Base-by-base conservation (phyloP, 2,797 vertebrate species). In the Pristis pectinata region DNA sequence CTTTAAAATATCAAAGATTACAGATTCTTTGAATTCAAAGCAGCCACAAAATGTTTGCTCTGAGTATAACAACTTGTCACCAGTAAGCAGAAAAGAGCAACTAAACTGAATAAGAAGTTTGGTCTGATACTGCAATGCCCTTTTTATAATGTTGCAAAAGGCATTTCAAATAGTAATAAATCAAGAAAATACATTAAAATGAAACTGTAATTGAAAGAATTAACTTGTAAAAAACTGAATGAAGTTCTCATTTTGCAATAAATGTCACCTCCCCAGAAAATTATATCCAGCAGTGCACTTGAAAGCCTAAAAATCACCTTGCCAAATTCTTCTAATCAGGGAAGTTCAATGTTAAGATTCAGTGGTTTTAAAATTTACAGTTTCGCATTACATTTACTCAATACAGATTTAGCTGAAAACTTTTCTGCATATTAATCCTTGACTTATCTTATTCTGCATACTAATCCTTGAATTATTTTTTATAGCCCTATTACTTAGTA, bases 1-100 rank as follows among this genome's bases (percentile, higher is more conserved):
- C 95, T 98, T 92, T 97, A 94, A 96, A 96, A 64, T 7, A 6
- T 7, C 9, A 67, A 53, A 15, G 11, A 49, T 72, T 49, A 70
- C 64, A 59, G 49, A 0, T 64, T 41, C 34, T 37, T 64, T 64
- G 91, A 19, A 64, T 91, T 89, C 59, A 64, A 91, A 41, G 22
- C n/a, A 44, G 59, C 10, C 64, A 67, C 59, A 64, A 7, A n/a
- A 22, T 0, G 6, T 61, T 64, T 89, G 17, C 17, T 89, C 34
- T n/a, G 64, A 89, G 61, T n/a, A n/a, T 37, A 89, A 61, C 87
- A 41, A 8, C 2, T 41, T 67, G 30, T 53, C 53, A n/a, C 27
- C 56, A 30, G 34, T 56, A 59, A 87, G 53, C 15, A 87, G 53
- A 59, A 87, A 56, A 59, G 11, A n/a, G 83, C 34, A 59, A 30